These are phyloP conservation scores for Gavialis gangeticus DNA, from an alignment of 2,113 vertebrate genomes.

Conservation along the genomic window DNA sequence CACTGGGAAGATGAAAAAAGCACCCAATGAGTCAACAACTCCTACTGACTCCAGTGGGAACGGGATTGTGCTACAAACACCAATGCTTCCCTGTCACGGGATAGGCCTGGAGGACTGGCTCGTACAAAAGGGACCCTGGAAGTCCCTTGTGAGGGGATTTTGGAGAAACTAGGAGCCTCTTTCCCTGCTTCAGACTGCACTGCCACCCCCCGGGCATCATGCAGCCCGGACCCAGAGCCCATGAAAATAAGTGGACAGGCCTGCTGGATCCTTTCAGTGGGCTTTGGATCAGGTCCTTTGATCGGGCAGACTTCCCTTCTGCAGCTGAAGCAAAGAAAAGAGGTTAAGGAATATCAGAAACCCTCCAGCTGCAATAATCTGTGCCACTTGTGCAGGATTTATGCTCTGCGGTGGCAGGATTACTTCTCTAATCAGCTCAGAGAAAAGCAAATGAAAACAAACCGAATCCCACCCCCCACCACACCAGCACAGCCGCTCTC, in stretches of 20 bases:
- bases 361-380: slow-evolving; percentile 15
- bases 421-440: slow-evolving; percentile 30
- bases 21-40: too few species aligned
- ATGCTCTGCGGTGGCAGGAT: slow-evolving; percentile 7
- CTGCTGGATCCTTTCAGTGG: neutral
- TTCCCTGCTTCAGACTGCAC: neutral
- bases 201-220: neutral
- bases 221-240: neutral
- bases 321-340: neutral
- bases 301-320: neutral
- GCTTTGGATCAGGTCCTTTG: neutral
- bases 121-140: neutral
- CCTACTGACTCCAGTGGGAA: neutral
- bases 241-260: neutral
- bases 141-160: neutral
- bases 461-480: neutral
- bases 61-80: neutral
- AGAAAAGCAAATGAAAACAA: slow-evolving; percentile 23
- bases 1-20: too few species aligned
- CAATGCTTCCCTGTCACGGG: neutral
- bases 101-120: neutral
- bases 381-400: neutral
- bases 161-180: neutral
- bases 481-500: neutral
- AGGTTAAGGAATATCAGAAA: neutral